Percentiles rank a stretch among this genome's conserved stretches.
These are phyloP conservation scores for Temnothorax ravouxi DNA, from an alignment of 2,888 invertebrate species.

Conservation along the genomic window DNA sequence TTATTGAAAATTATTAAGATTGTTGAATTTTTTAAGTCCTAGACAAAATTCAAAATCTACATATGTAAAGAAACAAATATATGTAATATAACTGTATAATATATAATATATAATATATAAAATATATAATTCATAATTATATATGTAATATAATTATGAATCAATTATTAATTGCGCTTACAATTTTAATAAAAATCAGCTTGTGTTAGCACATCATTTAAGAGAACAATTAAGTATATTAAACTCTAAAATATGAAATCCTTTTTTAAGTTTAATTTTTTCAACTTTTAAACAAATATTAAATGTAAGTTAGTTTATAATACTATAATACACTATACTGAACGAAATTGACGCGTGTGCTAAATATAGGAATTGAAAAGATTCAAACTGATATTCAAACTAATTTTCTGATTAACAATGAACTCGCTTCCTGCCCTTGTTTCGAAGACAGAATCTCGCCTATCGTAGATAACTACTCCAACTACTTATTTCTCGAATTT, in stretches of 20 bases:
- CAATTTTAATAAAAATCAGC: not conserved
- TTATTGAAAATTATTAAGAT: not conserved
- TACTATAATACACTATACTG: not conserved
- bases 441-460: not conserved
- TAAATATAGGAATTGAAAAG: not conserved
- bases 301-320: not conserved
- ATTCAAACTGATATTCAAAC: conserved; percentile 20
- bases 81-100: not conserved
- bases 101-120: no score
- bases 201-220: not conserved
- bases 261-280: not conserved
- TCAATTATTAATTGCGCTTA: not conserved
- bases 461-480: conserved; percentile 24
- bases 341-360: not conserved
- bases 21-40: not conserved
- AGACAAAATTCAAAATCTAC: not conserved
- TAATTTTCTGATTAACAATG: conserved; percentile 21
- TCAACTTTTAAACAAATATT: not conserved
- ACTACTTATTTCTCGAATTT: conserved; percentile 18
- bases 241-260: conserved; percentile 9
- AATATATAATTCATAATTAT: no score
- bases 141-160: no score
- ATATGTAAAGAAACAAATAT: not conserved
- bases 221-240: not conserved
- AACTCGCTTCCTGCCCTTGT: not conserved